Conservation (phyloP, 1,140 invertebrate species). For the Leptestheria dahalacensis region DNA sequence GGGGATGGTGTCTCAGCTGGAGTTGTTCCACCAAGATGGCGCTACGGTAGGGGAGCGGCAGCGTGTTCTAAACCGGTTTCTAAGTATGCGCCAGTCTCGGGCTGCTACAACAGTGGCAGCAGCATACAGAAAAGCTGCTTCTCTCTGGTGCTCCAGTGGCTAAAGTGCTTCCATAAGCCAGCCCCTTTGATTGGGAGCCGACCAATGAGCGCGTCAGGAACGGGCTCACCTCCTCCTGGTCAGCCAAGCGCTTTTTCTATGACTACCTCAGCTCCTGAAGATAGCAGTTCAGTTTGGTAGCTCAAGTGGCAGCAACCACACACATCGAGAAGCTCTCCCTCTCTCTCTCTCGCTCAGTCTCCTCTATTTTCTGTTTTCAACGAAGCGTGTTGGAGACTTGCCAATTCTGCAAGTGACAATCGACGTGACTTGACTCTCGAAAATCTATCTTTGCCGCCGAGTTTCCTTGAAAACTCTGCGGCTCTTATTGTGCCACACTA, state of each 20-base stretch:
- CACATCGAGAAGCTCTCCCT: background rate
- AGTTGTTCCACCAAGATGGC: background rate
- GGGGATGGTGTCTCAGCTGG: no score
- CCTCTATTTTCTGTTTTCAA: no score
- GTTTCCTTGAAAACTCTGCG: background rate
- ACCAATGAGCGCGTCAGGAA: constrained; percentile 7
- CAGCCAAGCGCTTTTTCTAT: constrained; percentile 3
- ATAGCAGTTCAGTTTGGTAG: constrained; percentile 4
- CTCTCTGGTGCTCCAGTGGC: constrained; percentile 12
- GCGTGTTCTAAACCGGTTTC: background rate
- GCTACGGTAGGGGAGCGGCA: background rate
- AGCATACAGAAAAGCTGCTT: constrained; percentile 8
- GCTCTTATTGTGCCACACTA: background rate
- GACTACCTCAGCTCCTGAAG: constrained; percentile 12
- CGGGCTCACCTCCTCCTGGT: background rate
- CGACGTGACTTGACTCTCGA: background rate
- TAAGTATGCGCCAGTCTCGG: background rate
- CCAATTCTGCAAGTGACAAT: background rate
- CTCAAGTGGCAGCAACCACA: background rate
- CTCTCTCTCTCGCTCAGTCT: background rate
- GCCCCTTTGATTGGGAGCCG: constrained; percentile 2
- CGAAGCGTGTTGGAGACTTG: no score
- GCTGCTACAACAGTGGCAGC: constrained; percentile 2
- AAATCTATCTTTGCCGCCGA: background rate
- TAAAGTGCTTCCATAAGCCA: constrained; percentile 5